Conservation (phyloP, 1,140 invertebrate species). For the Asbolus verrucosus region DNA sequence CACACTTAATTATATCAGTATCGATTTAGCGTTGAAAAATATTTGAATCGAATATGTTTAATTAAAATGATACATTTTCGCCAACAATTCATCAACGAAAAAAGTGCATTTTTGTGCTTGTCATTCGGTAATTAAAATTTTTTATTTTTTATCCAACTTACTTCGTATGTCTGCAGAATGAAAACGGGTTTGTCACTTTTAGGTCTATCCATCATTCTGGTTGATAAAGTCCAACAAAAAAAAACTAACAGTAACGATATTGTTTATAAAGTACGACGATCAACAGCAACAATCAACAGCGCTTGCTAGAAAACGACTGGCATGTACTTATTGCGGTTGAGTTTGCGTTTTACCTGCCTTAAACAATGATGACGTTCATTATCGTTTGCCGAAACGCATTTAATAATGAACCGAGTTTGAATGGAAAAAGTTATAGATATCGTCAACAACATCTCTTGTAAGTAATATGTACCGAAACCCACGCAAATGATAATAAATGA, state of each 20-base stretch:
- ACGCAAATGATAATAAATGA: slow-evolving; percentile 20
- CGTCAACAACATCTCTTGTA: background rate
- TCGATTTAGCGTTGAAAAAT: no score
- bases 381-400: slow-evolving; percentile 38
- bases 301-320: slow-evolving; percentile 34
- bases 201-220: slow-evolving; percentile 64
- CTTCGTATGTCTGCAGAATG: slow-evolving; percentile 69
- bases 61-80: no score
- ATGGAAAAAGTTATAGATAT: no score
- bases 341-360: slow-evolving; percentile 33
- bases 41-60: no score
- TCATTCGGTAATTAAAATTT: background rate
- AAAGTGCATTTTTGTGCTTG: background rate
- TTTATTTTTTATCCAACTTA: slow-evolving; percentile 61
- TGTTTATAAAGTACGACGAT: slow-evolving; percentile 33
- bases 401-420: slow-evolving; percentile 10
- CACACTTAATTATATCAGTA: no score
- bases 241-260: no score
- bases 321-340: slow-evolving; percentile 22
- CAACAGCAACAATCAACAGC: slow-evolving; percentile 37
- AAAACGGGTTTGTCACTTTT: slow-evolving; percentile 66
- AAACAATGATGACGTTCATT: slow-evolving; percentile 30
- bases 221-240: no score
- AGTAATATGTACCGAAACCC: slow-evolving; percentile 16
- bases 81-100: no score